A percentile compares a stretch with the other conserved stretches of the same genome.
Conservation (phyloP, 2,888 invertebrate genomes). For the Metalampra italica region DNA sequence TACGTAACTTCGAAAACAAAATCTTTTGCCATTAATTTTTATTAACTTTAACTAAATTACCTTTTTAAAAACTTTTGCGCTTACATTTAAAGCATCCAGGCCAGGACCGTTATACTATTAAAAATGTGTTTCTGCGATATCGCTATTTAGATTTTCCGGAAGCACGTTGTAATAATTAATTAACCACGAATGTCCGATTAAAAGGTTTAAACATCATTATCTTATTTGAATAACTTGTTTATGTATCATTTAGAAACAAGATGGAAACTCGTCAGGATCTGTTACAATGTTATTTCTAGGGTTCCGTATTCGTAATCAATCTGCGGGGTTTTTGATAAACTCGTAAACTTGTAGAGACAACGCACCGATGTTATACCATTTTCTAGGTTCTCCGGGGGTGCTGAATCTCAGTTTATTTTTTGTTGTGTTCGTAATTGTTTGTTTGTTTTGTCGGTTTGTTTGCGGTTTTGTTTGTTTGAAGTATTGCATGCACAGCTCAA, state of each 20-base stretch:
- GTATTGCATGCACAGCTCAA: too few species aligned
- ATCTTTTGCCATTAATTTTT: too few species aligned
- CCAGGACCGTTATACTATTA: conserved; percentile 1
- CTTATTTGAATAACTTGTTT: conserved; percentile 35
- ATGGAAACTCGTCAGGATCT: conserved; percentile 12
- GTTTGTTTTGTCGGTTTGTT: too few species aligned
- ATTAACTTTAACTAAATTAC: too few species aligned
- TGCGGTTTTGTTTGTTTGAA: too few species aligned
- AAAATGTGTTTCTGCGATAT: not conserved
- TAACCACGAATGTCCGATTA: conserved; percentile 30
- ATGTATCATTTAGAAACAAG: conserved; percentile 2
- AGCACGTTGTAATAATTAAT: conserved; percentile 41
- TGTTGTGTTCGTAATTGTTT: too few species aligned
- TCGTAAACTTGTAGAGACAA: too few species aligned
- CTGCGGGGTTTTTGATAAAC: too few species aligned
- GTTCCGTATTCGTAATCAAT: not conserved
- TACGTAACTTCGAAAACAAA: too few species aligned
- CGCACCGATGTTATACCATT: too few species aligned
- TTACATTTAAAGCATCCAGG: not conserved
- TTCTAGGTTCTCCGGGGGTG: too few species aligned
- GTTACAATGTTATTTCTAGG: not conserved
- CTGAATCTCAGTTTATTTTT: too few species aligned
- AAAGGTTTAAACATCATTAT: conserved; percentile 24
- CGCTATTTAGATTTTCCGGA: conserved; percentile 30
- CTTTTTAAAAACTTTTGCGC: not conserved